These are phyloP conservation scores for Falco columbarius DNA, from an alignment of 2,797 vertebrate species.

Conservation along the genomic window DNA sequence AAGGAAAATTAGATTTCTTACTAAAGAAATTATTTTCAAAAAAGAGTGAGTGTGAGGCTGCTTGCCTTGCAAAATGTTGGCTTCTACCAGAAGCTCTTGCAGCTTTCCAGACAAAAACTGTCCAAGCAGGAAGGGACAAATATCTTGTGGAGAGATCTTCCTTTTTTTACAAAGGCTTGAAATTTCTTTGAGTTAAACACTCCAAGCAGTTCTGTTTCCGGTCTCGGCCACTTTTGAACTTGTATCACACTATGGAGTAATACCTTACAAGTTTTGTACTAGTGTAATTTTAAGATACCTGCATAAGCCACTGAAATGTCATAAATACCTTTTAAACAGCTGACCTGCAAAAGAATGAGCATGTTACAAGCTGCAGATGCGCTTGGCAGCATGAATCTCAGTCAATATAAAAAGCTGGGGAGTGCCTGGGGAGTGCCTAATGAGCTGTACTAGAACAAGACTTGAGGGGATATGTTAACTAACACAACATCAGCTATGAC, in stretches of 20 bases:
- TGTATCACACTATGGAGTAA: neutral
- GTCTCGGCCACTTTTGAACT: neutral
- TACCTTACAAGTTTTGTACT: neutral
- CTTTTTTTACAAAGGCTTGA: neutral
- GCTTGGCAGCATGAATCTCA: neutral
- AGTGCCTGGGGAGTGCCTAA: neutral
- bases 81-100: neutral
- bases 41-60: accelerated
- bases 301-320: neutral
- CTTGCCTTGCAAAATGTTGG: neutral
- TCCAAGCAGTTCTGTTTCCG: neutral
- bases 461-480: slow-evolving; percentile 1
- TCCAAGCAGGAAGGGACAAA: neutral
- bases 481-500: neutral
- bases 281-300: neutral
- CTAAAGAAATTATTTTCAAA: neutral
- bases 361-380: neutral
- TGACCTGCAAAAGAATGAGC: neutral
- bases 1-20: neutral
- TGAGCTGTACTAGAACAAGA: neutral
- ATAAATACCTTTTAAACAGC: neutral
- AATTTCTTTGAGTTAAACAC: neutral
- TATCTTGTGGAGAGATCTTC: neutral
- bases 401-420: neutral
- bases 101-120: neutral